phyloP scores from a whole-genome alignment of 1,140 invertebrate species.

The Orchesella cincta region DNA sequence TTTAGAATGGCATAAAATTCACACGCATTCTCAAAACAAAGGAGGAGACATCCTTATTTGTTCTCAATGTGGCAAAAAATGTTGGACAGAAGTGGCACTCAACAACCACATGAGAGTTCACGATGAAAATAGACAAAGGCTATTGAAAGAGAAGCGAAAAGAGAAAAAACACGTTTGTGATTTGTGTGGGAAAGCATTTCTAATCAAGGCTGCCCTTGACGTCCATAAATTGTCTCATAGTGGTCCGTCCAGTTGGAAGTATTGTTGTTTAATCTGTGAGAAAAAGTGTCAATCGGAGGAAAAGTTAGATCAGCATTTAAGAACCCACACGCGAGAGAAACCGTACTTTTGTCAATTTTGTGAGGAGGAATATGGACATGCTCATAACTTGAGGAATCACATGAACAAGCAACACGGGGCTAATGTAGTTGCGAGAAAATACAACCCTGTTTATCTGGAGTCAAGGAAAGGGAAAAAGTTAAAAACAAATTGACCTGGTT shows the following conservation, averaged over 20 bases:
- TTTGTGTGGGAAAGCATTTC: background rate
- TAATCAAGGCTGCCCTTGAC: background rate
- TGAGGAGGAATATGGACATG: background rate
- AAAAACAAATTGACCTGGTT: too few species aligned
- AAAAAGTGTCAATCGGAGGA: background rate
- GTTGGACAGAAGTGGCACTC: background rate
- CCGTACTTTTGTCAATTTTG: background rate
- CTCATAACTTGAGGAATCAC: constrained; percentile 1
- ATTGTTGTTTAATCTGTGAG: background rate
- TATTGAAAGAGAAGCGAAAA: too few species aligned
- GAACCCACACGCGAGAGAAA: background rate
- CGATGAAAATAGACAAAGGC: too few species aligned
- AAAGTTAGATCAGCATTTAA: background rate
- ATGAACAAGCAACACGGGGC: background rate
- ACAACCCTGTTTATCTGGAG: background rate
- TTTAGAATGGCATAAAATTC: background rate
- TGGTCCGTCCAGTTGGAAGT: background rate
- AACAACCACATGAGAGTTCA: too few species aligned
- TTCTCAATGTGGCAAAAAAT: background rate
- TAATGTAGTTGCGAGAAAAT: background rate
- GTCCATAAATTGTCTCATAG: background rate
- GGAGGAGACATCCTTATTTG: background rate
- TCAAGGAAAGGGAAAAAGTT: background rate
- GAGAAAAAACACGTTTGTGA: background rate
- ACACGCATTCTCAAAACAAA: background rate